Conservation (phyloP, 30 jellyfish, hydroid and myxozoan genomes). For the Hydractinia echinata region DNA sequence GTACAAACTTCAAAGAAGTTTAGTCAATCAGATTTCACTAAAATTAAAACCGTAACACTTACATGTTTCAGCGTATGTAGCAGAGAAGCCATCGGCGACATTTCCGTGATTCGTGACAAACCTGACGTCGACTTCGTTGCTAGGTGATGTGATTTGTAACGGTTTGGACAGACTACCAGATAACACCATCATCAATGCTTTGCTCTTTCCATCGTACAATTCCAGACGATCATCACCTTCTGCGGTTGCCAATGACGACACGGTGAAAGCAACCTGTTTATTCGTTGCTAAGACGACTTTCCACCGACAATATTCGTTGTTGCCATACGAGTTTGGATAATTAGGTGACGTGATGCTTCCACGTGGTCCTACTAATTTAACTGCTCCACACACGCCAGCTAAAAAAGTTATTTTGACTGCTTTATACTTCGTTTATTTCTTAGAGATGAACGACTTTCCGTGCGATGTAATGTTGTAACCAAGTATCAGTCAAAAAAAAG, state of each 20-base stretch:
- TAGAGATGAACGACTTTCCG: neutral
- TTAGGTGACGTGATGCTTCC: conserved; percentile 69
- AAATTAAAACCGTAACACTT: neutral
- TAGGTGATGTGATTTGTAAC: conserved; percentile 50
- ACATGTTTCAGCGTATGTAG: conserved; percentile 69
- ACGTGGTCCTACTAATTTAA: conserved; percentile 70
- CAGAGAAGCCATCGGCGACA: conserved; percentile 72
- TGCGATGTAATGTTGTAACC: neutral
- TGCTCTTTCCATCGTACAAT: conserved; percentile 64
- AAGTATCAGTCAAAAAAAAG: no score
- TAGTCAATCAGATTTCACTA: no score
- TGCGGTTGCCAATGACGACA: conserved; percentile 54
- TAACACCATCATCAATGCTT: conserved; percentile 42
- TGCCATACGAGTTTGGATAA: conserved; percentile 70
- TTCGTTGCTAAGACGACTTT: conserved; percentile 53
- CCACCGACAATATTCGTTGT: conserved; percentile 87
- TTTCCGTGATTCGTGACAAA: conserved; percentile 64
- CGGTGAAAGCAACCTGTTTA: conserved; percentile 51
- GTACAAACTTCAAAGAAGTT: no score
- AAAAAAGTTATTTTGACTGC: neutral
- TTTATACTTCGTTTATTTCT: no score
- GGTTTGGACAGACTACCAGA: conserved; percentile 61
- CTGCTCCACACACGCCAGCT: conserved; percentile 90
- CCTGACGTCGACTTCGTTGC: conserved; percentile 64
- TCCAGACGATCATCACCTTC: conserved; percentile 49